Percentiles rank a stretch among this genome's conserved stretches.
Evolutionary conservation across 2,113 vertebrate genomes (phyloP).

Genomic region (Otolemur garnettii): DNA sequence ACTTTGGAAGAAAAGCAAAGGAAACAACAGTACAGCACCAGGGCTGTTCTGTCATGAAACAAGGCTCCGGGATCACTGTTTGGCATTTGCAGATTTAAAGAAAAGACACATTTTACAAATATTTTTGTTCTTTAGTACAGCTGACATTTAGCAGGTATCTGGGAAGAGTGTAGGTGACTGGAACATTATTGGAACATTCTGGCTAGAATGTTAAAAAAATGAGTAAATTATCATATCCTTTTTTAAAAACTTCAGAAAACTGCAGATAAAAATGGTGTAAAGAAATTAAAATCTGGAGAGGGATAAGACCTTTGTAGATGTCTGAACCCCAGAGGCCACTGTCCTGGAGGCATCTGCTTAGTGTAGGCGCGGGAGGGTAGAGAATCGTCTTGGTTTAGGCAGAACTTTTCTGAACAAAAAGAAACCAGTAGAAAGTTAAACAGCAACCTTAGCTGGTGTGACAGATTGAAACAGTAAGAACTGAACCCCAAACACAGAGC

Average conservation of each 20-base stretch:
- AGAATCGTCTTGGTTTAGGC: not conserved
- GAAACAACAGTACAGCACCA: not conserved
- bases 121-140: not conserved
- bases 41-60: not conserved
- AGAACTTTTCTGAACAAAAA: not conserved
- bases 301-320: not conserved
- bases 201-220: not conserved
- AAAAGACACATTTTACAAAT: not conserved
- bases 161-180: not conserved
- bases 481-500: not conserved
- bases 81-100: not conserved
- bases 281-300: not conserved
- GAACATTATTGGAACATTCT: not conserved
- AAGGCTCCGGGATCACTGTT: not conserved
- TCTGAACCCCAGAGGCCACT: not conserved
- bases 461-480: not conserved
- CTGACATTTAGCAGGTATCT: not conserved
- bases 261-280: not conserved
- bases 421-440: not conserved
- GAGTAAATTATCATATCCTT: no score
- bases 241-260: not conserved
- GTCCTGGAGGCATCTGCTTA: not conserved
- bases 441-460: not conserved
- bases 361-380: not conserved
- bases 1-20: not conserved